Conservation (phyloP, 2,113 vertebrate species). For the Stegostoma tigrinum region DNA sequence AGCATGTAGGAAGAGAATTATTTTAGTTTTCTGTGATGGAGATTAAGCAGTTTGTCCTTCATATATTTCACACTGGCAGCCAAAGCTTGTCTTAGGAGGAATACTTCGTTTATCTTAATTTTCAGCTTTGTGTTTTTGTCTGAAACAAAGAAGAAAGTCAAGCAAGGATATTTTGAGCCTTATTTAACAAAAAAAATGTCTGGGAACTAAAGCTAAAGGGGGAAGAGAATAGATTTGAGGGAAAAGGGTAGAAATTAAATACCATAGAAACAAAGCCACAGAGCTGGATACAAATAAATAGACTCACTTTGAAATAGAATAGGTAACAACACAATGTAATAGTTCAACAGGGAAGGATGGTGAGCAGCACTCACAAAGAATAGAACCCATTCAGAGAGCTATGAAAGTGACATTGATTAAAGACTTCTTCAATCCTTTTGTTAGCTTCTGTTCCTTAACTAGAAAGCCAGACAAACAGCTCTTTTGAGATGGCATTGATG, state of each 20-base stretch:
- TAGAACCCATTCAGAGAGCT: neutral
- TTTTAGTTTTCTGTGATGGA: neutral
- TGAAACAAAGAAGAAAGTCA: neutral
- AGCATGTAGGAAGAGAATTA: neutral
- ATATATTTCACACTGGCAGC: neutral
- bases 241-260: neutral
- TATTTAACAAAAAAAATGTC: neutral
- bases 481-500: neutral
- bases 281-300: neutral
- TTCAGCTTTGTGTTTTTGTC: neutral
- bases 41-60: neutral
- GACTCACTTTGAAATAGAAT: slow-evolving; percentile 4
- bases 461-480: slow-evolving; percentile 17
- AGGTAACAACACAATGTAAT: neutral
- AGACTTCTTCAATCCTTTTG: slow-evolving; percentile 13
- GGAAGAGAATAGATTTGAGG: neutral
- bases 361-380: neutral
- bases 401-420: slow-evolving; percentile 24
- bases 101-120: neutral
- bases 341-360: neutral
- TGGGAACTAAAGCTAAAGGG: neutral
- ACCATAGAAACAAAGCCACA: neutral
- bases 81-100: neutral
- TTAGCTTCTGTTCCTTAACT: neutral
- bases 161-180: neutral